A percentile compares a stretch with the other conserved stretches of the same genome.
Evolutionary conservation across 2,113 vertebrate species (phyloP).

Genomic region (Nothocercus nigrocapillus): DNA sequence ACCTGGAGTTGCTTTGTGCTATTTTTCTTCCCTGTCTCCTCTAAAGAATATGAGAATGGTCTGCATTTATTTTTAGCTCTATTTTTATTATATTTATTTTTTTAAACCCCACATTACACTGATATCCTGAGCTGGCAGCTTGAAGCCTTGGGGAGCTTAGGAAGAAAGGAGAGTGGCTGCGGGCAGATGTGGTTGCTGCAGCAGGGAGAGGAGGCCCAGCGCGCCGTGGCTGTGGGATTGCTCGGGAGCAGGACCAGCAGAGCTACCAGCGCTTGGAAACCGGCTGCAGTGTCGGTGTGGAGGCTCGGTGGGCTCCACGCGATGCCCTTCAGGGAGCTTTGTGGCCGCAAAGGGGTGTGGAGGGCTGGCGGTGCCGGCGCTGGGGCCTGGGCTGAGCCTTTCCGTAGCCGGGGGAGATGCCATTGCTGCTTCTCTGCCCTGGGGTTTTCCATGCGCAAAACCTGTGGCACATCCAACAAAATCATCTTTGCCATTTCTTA

Average conservation of each 20-base stretch:
- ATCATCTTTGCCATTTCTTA: background rate
- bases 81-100: background rate
- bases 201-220: background rate
- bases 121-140: background rate
- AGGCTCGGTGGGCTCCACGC: background rate
- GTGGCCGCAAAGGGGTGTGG: accelerated
- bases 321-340: background rate
- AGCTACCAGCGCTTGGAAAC: background rate
- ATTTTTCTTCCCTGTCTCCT: background rate
- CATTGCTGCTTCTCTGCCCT: background rate
- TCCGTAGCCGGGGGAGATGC: background rate
- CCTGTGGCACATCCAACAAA: background rate
- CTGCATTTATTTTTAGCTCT: slow-evolving; percentile 30
- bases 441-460: background rate
- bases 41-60: background rate
- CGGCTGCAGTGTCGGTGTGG: background rate
- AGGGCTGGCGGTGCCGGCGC: accelerated
- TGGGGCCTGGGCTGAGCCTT: background rate
- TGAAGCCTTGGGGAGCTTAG: background rate
- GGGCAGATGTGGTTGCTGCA: background rate
- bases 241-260: background rate
- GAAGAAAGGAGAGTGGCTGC: background rate
- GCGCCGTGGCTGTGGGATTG: background rate
- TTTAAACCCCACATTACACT: background rate
- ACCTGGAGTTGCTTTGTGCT: background rate